Conservation (phyloP, 2,888 invertebrate genomes). For the Linnaemya tessellans region DNA sequence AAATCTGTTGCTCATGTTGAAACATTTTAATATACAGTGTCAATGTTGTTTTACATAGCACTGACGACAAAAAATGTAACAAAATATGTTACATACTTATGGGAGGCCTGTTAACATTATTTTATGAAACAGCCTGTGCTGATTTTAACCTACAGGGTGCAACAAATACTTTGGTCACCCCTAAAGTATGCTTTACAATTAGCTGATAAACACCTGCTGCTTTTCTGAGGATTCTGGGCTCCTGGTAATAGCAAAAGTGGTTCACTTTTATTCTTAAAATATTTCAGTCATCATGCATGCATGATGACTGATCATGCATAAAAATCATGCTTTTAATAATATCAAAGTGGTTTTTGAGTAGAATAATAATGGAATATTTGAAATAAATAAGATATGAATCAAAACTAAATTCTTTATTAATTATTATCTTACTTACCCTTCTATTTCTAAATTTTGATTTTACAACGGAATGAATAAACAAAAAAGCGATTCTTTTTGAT, state of each 20-base stretch:
- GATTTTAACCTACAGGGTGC: not conserved
- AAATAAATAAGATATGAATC: too few species aligned
- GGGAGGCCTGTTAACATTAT: not conserved
- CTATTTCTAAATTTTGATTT: not conserved
- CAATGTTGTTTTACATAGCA: not conserved
- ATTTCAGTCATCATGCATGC: not conserved
- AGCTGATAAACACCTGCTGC: not conserved
- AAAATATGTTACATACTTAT: not conserved
- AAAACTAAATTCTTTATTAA: too few species aligned
- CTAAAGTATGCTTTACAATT: not conserved
- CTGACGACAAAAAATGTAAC: not conserved
- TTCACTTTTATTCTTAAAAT: not conserved
- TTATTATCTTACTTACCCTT: not conserved
- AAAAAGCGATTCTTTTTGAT: conserved; percentile 9
- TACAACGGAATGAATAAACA: not conserved
- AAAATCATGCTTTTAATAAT: not conserved
- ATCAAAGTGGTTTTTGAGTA: too few species aligned
- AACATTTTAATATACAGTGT: not conserved
- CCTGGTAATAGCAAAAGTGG: not conserved
- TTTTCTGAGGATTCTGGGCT: not conserved
- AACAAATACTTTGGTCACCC: not conserved
- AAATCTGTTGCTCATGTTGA: not conserved
- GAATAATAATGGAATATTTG: too few species aligned
- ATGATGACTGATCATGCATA: not conserved
- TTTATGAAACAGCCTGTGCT: not conserved